phyloP scores from a whole-genome alignment of 2,797 vertebrate genomes.

The Oryzias dopingdopingensis region DNA sequence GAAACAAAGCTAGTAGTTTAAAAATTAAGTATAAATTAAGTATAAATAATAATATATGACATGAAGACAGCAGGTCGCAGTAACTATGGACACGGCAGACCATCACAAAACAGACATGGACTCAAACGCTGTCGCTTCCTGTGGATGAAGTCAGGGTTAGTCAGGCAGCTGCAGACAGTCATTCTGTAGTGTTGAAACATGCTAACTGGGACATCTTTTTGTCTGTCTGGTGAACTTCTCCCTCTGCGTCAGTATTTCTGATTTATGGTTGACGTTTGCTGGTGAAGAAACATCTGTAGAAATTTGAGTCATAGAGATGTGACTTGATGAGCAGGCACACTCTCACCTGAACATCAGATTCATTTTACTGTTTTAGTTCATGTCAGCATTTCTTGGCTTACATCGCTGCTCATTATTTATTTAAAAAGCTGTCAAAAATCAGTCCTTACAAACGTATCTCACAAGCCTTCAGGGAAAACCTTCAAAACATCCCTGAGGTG shows the following conservation, averaged over 20 bases:
- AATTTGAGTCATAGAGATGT: slow-evolving; percentile 1
- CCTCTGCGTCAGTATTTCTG: slow-evolving; percentile 6
- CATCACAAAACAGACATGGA: slow-evolving; percentile 8
- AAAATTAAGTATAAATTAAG: no score
- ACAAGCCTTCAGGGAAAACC: no score
- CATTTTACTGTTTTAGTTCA: no score
- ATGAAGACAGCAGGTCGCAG: no score
- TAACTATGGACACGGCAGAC: background rate
- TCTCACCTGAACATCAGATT: background rate
- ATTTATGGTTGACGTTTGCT: slow-evolving; percentile 30
- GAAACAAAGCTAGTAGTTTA: no score
- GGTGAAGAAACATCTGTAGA: slow-evolving; percentile 18
- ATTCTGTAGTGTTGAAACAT: slow-evolving; percentile 34
- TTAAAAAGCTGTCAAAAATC: no score
- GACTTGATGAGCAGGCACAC: no score
- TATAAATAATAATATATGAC: no score
- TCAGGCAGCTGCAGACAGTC: slow-evolving; percentile 37
- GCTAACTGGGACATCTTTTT: slow-evolving; percentile 4
- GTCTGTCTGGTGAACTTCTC: slow-evolving; percentile 12
- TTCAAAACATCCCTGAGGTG: no score
- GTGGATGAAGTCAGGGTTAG: slow-evolving; percentile 49
- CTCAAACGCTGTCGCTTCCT: slow-evolving; percentile 39
- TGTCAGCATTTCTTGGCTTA: no score
- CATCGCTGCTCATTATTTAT: no score
- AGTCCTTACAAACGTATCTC: no score